Percentiles rank a stretch among this genome's conserved stretches.
These are phyloP conservation scores for Aromia moschata DNA, from an alignment of 2,888 invertebrate species.

Conservation along the genomic window DNA sequence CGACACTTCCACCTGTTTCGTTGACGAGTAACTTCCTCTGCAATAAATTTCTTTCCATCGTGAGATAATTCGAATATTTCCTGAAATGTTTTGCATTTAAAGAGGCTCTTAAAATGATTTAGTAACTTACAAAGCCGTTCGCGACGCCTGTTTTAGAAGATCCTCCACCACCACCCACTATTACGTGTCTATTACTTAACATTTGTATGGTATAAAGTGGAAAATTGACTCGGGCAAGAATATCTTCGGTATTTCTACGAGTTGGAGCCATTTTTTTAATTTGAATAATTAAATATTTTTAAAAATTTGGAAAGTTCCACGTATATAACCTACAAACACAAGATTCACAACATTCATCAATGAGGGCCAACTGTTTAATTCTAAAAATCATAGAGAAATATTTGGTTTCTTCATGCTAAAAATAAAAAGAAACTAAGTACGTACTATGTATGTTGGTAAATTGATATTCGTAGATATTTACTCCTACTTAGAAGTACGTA, in stretches of 20 bases:
- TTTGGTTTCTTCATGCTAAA: too few relatives aligned
- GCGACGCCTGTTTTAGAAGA: conserved; percentile 96
- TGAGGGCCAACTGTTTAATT: too few relatives aligned
- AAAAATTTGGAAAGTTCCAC: conserved; percentile 49
- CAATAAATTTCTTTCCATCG: conserved; percentile 83
- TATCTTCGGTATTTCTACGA: conserved; percentile 72
- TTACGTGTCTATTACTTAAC: conserved; percentile 89
- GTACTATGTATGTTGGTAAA: too few relatives aligned
- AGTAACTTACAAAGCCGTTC: conserved; percentile 90
- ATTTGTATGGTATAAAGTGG: conserved; percentile 92
- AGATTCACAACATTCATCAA: background rate
- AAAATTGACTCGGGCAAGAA: conserved; percentile 89
- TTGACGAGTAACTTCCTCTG: conserved; percentile 89
- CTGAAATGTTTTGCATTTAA: conserved; percentile 64
- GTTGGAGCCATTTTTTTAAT: conserved; percentile 66
- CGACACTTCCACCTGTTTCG: conserved; percentile 88
- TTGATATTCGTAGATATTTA: too few relatives aligned
- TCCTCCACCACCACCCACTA: conserved; percentile 98
- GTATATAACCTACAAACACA: conserved; percentile 54
- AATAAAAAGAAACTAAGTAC: too few relatives aligned
- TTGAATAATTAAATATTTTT: conserved; percentile 13
- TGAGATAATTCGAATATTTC: conserved; percentile 93
- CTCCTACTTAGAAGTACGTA: too few relatives aligned
- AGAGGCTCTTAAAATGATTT: background rate
- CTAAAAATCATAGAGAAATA: too few relatives aligned